Conservation (phyloP, 2,888 invertebrate species). For the Volucella zonaria region DNA sequence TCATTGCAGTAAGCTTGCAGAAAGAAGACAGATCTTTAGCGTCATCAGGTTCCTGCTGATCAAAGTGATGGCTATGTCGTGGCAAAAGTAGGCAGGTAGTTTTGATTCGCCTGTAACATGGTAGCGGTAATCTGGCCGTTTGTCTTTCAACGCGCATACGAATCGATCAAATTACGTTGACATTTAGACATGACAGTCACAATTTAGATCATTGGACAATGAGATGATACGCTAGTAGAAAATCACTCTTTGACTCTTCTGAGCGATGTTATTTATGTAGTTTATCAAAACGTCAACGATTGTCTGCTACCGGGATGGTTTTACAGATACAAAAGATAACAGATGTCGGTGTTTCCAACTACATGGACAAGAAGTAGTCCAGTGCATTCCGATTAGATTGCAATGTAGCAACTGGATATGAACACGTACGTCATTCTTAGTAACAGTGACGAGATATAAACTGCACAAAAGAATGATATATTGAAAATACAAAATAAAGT, state of each 20-base stretch:
- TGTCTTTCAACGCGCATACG: conserved; percentile 70
- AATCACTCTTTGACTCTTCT: conserved; percentile 63
- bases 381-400: background rate
- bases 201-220: conserved; percentile 73
- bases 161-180: conserved; percentile 68
- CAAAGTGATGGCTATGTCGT: conserved; percentile 70
- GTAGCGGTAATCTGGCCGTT: conserved; percentile 59
- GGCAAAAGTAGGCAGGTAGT: conserved; percentile 68
- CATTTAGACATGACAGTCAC: conserved; percentile 70
- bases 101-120: conserved; percentile 50
- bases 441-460: too few relatives aligned
- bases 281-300: conserved; percentile 63
- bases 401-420: background rate
- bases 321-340: conserved; percentile 39
- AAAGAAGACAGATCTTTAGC: conserved; percentile 69
- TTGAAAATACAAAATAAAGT: too few relatives aligned
- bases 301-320: conserved; percentile 48
- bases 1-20: conserved; percentile 57
- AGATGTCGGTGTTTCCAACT: background rate
- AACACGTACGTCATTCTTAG: too few relatives aligned
- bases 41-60: conserved; percentile 55
- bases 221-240: conserved; percentile 63
- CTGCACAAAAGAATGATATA: too few relatives aligned
- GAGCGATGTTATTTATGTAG: conserved; percentile 69
- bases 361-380: background rate